Base-by-base conservation (phyloP, 37 sponge, comb jelly and placozoan species). In the Spongilla lacustris region DNA sequence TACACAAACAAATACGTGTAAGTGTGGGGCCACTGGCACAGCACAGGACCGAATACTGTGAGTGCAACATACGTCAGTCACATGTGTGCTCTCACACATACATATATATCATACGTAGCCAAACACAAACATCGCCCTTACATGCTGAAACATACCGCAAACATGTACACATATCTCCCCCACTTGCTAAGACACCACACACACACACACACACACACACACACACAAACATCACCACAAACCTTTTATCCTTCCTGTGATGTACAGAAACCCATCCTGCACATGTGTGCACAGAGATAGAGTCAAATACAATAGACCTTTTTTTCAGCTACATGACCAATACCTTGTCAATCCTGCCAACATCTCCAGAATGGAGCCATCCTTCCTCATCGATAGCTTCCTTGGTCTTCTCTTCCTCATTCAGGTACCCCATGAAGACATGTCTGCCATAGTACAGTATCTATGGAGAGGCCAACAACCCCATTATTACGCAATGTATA, bases 391-490 rank as follows among this genome's bases (percentile, higher is more conserved):
- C 98, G 67, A 97, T 83, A 68, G 96, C 74, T 34, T 93, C 92
- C 33, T 72, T 76, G 2, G 98, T 95, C 88, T 97, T 97, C 79
- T 93, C 96, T 68, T 91, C 94, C 66, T 93, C 86, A 29, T 87
- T 87, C 34, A 92, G 89, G 67, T 97, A 97, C 12, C 98, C 98
- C 98, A 97, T 97, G 85, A 97, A 96, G 67, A 97, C 90, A 81
- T 97, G 84, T 17, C 98, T 89, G 27, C 96, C 98, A 74, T 77
- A 50, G 80, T 70, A 88, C 91, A n/a, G 84, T 1, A 97, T 74
- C 97, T 97, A 32, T 11, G 30, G 0, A 73, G 28, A 27, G 78
- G 50, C n/a, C n/a, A n/a, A n/a, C n/a, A n/a, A n/a, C n/a, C n/a
- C n/a, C n/a, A n/a, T n/a, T n/a, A n/a, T n/a, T n/a, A n/a, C n/a